Conservation (phyloP, 2,888 invertebrate genomes). For the Adelphocoris suturalis region DNA sequence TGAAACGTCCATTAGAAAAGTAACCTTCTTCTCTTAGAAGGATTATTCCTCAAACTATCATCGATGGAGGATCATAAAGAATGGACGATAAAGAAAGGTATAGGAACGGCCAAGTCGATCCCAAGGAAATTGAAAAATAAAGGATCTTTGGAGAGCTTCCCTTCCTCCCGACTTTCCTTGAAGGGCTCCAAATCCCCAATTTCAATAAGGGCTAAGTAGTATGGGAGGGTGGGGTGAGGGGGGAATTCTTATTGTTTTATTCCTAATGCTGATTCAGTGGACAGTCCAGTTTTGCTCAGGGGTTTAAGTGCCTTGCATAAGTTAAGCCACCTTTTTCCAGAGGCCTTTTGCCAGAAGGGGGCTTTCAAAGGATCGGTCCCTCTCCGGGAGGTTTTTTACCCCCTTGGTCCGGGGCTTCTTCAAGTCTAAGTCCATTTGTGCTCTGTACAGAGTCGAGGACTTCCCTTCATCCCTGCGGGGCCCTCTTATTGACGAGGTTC, state of each 20-base stretch:
- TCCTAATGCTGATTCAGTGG: slow-evolving; percentile 69
- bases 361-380: slow-evolving; percentile 12
- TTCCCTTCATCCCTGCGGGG: slow-evolving; percentile 12
- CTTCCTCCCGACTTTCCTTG: background rate
- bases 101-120: slow-evolving; percentile 32
- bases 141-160: slow-evolving; percentile 15
- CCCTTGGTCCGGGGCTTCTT: background rate
- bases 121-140: slow-evolving; percentile 61
- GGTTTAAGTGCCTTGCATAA: slow-evolving; percentile 61
- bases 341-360: slow-evolving; percentile 25
- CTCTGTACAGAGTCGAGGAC: slow-evolving; percentile 29
- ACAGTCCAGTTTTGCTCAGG: slow-evolving; percentile 38
- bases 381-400: slow-evolving; percentile 16
- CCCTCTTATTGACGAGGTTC: slow-evolving; percentile 30
- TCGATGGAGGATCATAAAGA: slow-evolving; percentile 63
- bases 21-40: background rate
- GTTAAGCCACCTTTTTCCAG: slow-evolving; percentile 61
- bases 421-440: slow-evolving; percentile 55
- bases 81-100: slow-evolving; percentile 47
- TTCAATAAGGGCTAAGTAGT: slow-evolving; percentile 58
- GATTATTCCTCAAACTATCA: slow-evolving; percentile 48
- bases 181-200: slow-evolving; percentile 58
- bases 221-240: slow-evolving; percentile 1
- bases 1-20: too few species aligned
- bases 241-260: slow-evolving; percentile 68